These are phyloP conservation scores for Prionace glauca DNA, from an alignment of 2,797 vertebrate genomes.

Conservation along the genomic window DNA sequence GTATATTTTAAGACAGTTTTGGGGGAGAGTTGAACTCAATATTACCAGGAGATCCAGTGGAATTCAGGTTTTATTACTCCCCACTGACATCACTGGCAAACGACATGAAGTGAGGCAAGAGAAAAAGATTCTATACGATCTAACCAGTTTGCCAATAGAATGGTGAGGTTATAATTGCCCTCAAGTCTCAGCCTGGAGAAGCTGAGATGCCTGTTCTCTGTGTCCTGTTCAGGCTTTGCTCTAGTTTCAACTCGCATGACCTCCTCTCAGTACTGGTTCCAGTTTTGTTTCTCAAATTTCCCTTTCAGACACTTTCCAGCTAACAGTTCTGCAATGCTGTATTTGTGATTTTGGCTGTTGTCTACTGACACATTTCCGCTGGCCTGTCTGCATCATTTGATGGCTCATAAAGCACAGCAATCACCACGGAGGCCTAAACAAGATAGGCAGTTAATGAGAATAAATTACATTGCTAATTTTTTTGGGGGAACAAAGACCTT, in stretches of 20 bases:
- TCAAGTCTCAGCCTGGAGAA: neutral
- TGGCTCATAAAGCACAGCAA: slow-evolving; percentile 1
- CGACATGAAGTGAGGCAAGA: too few species aligned
- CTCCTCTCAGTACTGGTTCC: neutral
- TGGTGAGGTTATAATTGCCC: neutral
- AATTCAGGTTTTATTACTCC: neutral
- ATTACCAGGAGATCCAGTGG: neutral
- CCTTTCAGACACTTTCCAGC: neutral
- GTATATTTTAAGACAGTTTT: neutral
- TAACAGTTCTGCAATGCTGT: neutral
- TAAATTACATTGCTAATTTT: neutral
- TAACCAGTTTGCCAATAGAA: neutral
- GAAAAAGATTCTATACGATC: too few species aligned
- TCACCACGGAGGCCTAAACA: neutral
- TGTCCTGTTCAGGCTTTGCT: neutral
- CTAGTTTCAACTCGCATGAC: neutral
- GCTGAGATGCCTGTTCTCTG: neutral
- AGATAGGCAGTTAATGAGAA: slow-evolving; percentile 7
- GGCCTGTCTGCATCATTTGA: neutral
- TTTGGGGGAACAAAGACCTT: slow-evolving; percentile 27
- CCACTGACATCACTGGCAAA: neutral
- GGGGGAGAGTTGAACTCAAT: neutral
- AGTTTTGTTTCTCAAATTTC: neutral
- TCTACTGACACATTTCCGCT: neutral
- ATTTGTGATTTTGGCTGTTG: slow-evolving; percentile 13